Evolutionary conservation across 2,113 vertebrate species (phyloP), one percentile per base, ranked within the genome.

Genomic region (Lepus timidus): DNA sequence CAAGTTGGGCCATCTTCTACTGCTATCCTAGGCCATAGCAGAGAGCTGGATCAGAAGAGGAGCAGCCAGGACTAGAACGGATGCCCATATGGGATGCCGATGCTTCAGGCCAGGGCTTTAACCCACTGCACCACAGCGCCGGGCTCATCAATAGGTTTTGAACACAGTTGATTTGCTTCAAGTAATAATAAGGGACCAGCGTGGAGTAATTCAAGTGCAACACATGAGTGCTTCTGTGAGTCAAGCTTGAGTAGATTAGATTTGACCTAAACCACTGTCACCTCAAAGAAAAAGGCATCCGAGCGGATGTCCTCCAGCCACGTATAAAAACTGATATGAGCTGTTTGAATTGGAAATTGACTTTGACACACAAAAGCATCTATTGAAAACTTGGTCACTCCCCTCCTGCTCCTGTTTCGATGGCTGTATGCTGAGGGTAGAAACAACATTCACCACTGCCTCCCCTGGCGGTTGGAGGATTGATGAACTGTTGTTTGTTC

Each of bases 401-500:
- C 55, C 1, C 61, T 78, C 55, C 55, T 16, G 12, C 76, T 58
- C 27, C 17, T 22, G 22, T 55, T 33, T 76, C n/a, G 49, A 6
- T 44, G 27, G 27, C 36, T 90, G 29, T 58, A 85, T 89, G 82
- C 78, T 33, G 31, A 84, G 67, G n/a, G 36, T 9, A n/a, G 78
- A 29, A 85, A 33, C 1, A 49, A 33, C 9, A 29, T 70, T 61
- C 80, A 29, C 13, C 0, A 1, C 16, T 25, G 31, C 68, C 31
- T 87, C 52, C 58, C 70, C 2, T 62, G 73, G 67, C 62, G 58
- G 51, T 49, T 62, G 52, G 85, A 96, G 78, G 93, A 95, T 96
- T 94, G 62, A 97, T 95, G 90, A 90, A 44, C 82, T 94, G 68
- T 96, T 97, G 92, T 92, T 94, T 97, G 68, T 91, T 75, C 95